These are phyloP conservation scores for Anthopleura sola DNA, from an alignment of 64 coral and sea anemone genomes.

Conservation along the genomic window DNA sequence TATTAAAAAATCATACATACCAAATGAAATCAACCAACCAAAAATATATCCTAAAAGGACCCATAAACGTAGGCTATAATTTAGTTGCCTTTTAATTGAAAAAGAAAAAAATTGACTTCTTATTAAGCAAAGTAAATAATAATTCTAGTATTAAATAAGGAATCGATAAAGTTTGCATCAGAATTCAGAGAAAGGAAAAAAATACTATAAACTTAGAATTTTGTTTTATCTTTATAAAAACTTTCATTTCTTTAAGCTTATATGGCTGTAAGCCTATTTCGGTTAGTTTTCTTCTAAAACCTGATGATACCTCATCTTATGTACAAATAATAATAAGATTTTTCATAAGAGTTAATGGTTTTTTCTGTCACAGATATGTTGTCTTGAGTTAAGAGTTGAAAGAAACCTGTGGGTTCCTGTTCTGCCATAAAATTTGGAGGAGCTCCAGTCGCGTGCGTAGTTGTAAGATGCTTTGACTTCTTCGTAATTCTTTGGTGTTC, in stretches of 20 bases:
- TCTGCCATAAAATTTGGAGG: slow-evolving; percentile 63
- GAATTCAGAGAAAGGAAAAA: no score
- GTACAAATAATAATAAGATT: neutral
- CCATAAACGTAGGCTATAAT: no score
- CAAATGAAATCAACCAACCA: no score
- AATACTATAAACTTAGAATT: neutral
- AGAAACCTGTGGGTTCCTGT: slow-evolving; percentile 42
- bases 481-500: slow-evolving; percentile 72
- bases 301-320: neutral
- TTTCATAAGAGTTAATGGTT: neutral
- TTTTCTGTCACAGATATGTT: neutral
- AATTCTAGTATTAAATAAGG: no score
- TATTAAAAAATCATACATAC: no score
- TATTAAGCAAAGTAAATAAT: no score
- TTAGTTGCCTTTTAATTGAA: no score
- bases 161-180: no score
- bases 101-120: no score
- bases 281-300: neutral
- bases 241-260: neutral
- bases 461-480: slow-evolving; percentile 60
- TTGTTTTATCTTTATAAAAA: neutral
- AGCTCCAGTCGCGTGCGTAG: slow-evolving; percentile 67
- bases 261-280: neutral
- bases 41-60: no score
- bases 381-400: slow-evolving; percentile 37